Base-by-base conservation (phyloP, 2,797 vertebrate species). In the Eulemur albifrons region DNA sequence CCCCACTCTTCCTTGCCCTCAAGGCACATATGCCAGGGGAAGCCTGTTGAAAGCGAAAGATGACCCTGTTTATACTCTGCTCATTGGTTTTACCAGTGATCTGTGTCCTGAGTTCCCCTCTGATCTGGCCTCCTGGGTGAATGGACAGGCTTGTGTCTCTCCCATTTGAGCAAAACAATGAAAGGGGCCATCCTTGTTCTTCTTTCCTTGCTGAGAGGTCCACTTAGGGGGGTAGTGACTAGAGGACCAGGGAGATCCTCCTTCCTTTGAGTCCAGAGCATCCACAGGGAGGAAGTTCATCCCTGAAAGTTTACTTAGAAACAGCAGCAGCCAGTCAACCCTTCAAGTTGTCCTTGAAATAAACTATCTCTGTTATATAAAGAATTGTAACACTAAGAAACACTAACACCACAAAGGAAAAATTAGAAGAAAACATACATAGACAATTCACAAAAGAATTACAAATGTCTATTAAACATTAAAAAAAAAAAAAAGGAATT, bases 341-440 rank as follows among this genome's bases (percentile, higher is more conserved):
- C 72, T 70, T 85, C 43, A 93, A 90, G 59, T 83, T 79, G 40
- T 72, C 69, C 77, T 97, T 94, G 90, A 90, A 92, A 82, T 93
- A 65, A 95, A 95, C 87, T 80, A 43, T 15, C 17, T 38, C 50
- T 65, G 50, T 77, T 88, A 27, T 50, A 18, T n/a, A 88, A 85
- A 82, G 52, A 88, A 89, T 75, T 40, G 5, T 72, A 91, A 65
- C 85, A 50, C 25, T 57, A 77, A 93, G 95, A 88, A 94, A 82
- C 38, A n/a, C 14, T 80, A 92, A 86, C 5, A 65, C 27, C 43
- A 75, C 21, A 57, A 69, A 72, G 94, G 73, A 85, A 93, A 94
- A 84, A 54, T 20, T 35, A 89, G 45, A 83, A 48, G 82, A 85
- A 8, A 25, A 20, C 35, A 17, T 12, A 25, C 43, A 38, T 17